Evolutionary conservation across 2,113 vertebrate genomes (phyloP).

Genomic region (Caracal caracal): DNA sequence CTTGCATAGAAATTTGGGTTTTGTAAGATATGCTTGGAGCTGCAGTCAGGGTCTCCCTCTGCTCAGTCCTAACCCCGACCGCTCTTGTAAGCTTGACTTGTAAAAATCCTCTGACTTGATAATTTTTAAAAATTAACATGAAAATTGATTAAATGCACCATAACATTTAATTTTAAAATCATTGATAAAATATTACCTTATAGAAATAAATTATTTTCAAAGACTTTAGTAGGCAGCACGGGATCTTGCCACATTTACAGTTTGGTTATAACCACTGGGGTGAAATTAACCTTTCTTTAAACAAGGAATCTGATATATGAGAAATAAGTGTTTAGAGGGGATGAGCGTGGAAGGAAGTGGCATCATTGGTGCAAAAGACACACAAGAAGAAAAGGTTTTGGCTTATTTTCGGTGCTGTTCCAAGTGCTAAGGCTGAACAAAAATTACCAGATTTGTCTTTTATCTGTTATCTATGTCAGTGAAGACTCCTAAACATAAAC

Average conservation of each 20-base stretch:
- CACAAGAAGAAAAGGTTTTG: constrained; percentile 11
- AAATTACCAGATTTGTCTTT: constrained; percentile 69
- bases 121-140: neutral
- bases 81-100: neutral
- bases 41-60: neutral
- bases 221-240: neutral
- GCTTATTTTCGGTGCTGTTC: constrained; percentile 52
- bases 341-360: neutral
- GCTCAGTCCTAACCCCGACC: neutral
- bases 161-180: neutral
- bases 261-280: neutral
- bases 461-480: constrained; percentile 67
- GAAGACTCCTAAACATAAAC: constrained; percentile 67
- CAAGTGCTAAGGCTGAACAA: constrained; percentile 71
- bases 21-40: neutral
- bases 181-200: neutral
- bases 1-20: neutral
- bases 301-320: neutral
- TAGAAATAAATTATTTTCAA: neutral
- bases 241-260: neutral
- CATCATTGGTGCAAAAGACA: neutral
- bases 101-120: neutral
- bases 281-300: constrained; percentile 23
- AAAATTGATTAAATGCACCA: neutral
- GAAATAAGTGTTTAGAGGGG: neutral